phyloP scores from a whole-genome alignment of 1,140 invertebrate genomes.

The Cyclina sinensis region DNA sequence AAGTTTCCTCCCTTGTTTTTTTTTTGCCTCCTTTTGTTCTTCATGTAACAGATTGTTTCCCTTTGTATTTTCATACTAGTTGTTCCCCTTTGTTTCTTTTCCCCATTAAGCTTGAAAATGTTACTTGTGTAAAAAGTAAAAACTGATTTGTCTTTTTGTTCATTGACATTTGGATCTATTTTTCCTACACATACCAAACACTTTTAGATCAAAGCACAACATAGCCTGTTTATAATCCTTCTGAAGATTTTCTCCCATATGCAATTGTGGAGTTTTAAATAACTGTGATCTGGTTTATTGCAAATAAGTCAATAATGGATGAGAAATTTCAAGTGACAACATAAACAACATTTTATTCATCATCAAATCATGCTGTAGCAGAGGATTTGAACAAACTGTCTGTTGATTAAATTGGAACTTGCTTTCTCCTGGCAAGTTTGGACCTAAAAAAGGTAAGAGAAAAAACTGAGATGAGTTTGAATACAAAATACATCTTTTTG shows the following conservation, averaged over 20 bases:
- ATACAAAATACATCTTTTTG: no score
- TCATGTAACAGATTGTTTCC: neutral
- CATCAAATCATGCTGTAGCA: neutral
- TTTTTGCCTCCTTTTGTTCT: conserved; percentile 3
- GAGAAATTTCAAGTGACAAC: neutral
- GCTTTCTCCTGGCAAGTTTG: conserved; percentile 79
- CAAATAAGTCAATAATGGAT: neutral
- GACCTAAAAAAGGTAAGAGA: no score
- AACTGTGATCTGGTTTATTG: neutral
- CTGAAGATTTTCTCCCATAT: no score
- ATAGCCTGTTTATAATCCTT: no score
- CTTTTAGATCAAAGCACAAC: no score
- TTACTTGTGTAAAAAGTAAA: no score
- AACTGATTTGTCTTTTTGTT: no score
- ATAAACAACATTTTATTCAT: neutral
- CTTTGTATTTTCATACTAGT: neutral
- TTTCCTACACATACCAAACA: no score
- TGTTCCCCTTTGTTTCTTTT: neutral
- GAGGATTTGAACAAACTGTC: neutral
- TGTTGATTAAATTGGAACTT: conserved; percentile 60
- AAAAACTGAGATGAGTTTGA: no score
- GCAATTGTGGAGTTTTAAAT: neutral
- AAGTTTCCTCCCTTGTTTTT: no score
- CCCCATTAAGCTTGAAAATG: no score
- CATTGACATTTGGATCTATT: no score